Base-by-base conservation (phyloP, 2,113 vertebrate species). In the Tauraco erythrolophus region DNA sequence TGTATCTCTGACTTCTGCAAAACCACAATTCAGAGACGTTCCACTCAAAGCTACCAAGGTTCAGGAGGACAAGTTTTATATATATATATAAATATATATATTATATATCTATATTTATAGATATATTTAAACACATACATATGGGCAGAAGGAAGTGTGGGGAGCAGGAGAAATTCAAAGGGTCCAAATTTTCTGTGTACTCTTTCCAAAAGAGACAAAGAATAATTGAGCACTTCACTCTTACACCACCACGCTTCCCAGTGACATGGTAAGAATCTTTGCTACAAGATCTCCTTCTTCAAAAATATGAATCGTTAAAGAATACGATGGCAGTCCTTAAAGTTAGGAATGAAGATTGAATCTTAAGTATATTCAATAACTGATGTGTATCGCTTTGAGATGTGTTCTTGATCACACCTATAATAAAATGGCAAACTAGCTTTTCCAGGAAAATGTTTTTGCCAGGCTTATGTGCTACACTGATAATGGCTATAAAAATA, bases 111-210 rank as follows among this genome's bases (percentile, higher is more conserved):
- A 13, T 18, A 16, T 58, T 2, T 28, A 23, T 45, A 41, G 2
- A 28, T 84, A 33, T 21, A 8, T 41, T 41, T 62, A 41, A 54
- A 77, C 28, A 27, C 1, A 10, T n/a, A 28, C 2, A 19, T 33
- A 25, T 10, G 21, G 17, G 51, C 19, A 41, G 7, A 78, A 19
- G 9, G 19, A 16, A 39, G 19, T 1, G 1, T 24, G 28, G 33
- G 18, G n/a, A 37, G n/a, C 0, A 2, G 17, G 33, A 56, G 13
- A 62, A 4, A 31, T 60, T 46, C 8, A 25, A 70, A 87, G 16
- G 2, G 8, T 7, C 3, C 11, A 7, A 9, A 2, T 66, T 39
- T 85, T 83, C 61, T 71, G 10, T 0, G 9, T 35, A 11, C 1
- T 89, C 11, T 14, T 65, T 35, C 24, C 23, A 37, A 82, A 84